Evolutionary conservation across 2,113 vertebrate species (phyloP).

Genomic region (Todiramphus chloris): DNA sequence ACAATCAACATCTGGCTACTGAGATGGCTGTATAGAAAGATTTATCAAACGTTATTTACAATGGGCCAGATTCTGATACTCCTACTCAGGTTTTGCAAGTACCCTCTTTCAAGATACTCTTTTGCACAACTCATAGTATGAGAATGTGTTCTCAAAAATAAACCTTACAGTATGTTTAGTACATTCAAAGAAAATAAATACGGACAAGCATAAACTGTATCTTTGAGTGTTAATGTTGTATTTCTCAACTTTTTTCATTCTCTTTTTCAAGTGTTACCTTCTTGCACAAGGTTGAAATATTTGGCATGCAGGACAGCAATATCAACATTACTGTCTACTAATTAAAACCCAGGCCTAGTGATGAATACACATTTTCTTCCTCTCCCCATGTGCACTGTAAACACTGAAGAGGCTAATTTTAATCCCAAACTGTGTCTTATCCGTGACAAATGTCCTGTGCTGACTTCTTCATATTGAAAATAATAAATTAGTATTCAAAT

Average conservation of each 20-base stretch:
- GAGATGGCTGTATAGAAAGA: constrained; percentile 77
- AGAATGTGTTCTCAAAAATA: constrained; percentile 12
- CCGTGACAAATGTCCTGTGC: neutral
- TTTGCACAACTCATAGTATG: neutral
- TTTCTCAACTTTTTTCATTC: neutral
- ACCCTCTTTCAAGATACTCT: neutral
- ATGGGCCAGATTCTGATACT: constrained; percentile 8
- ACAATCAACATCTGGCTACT: constrained; percentile 91
- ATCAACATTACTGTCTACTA: neutral
- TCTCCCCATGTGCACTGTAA: neutral
- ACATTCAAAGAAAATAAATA: neutral
- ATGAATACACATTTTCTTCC: neutral
- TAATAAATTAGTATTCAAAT: constrained; percentile 2
- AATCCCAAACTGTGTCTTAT: neutral
- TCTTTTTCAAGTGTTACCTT: neutral
- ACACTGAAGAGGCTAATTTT: neutral
- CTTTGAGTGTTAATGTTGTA: neutral
- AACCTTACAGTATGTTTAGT: constrained; percentile 36
- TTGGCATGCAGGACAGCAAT: neutral
- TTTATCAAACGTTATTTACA: constrained; percentile 68
- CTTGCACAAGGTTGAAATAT: neutral
- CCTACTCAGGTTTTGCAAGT: neutral
- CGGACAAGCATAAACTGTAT: neutral
- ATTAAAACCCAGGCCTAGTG: neutral
- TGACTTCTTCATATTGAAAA: neutral